Base-by-base conservation (phyloP, 2,113 vertebrate genomes). In the Psittacara wagleri region DNA sequence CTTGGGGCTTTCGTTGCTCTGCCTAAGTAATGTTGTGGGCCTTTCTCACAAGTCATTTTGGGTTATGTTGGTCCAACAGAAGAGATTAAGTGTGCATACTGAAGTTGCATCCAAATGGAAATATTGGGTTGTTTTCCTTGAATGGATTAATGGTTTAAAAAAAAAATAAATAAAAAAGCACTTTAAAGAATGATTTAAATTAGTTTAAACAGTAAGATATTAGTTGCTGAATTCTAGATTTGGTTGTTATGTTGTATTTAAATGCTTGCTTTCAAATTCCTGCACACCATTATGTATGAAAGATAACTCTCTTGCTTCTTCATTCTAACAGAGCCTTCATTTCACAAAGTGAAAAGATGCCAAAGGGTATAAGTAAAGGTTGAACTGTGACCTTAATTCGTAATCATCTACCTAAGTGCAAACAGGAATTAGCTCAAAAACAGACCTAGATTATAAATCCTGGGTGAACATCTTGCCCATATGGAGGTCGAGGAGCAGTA, bases 11-110 rank as follows among this genome's bases (percentile, higher is more conserved):
- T 88, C 12, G 1, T 73, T 94, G n/a, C 61, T 77, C 22, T 82
- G 86, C 48, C n/a, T 91, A 49, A 90, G 59, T 59, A 95, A 77
- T 96, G 93, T 39, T 78, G 44, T 54, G 33, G 93, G 23, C 10
- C 15, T 92, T 90, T 96, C 82, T 93, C 61, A 83, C 67, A 92
- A 94, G 92, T 70, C 20, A 77, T 84, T 80, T 74, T 85, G 66
- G 48, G 95, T 95, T 85, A 90, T 44, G n/a, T 73, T 92, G 63
- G 72, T 51, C 75, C 73, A 90, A 84, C 23, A 83, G 35, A 88
- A 86, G 31, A 82, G 44, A 81, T 80, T 86, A 94, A 52, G 41
- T 24, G 31, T 79, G 57, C 44, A 54, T 76, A 39, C 20, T 68
- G 39, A 79, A 66, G 77, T 49, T 92, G 41, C 17, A 73, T 69